Evolutionary conservation across 2,888 invertebrate genomes (phyloP), one percentile per base, ranked within the genome.

Genomic region (Phasia obesa): DNA sequence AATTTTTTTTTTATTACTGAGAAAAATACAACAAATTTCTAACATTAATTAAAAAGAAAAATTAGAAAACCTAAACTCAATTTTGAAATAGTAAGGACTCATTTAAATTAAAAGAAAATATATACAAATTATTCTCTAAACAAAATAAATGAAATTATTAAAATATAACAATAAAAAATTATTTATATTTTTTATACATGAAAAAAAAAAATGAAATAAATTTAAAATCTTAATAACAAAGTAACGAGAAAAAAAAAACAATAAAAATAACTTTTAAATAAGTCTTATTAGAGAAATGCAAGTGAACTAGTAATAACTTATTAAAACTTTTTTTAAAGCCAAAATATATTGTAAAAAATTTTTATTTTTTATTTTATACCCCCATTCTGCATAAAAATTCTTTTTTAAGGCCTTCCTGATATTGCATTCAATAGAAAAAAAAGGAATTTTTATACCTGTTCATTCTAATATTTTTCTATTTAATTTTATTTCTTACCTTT

Each of bases 171-270:
- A 49, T 35, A 74, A 74, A 79, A 73, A 79, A 79, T 65, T 73
- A 79, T 85, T 85, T 85, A 85, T 85, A 85, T 85, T 85, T 82
- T 85, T 85, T 85, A 84, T 85, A 85, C 85, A 83, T 75, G 83
- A 75, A 75, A 75, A 60, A n/a, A n/a, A n/a, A n/a, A n/a, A n/a
- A n/a, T n/a, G n/a, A n/a, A n/a, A 81, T 67, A 78, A 81, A 80
- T 53, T 35, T 57, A 77, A 71, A 81, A 55, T 38, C 35, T 59
- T 47, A 57, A 53, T 19, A 80, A 23, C 27, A 73, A 69, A 38
- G 25, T 47, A 49, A 44, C 3, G 7, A 19, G 62, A 17, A 23
- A 69, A 49, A n/a, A 7, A 21, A 19, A 53, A 55, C 31, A 62
- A 64, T 15, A 27, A 53, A 38, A 21, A 23, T 1, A 51, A 44